These are phyloP conservation scores for Phocoena phocoena DNA, from an alignment of 2,113 vertebrate genomes.

Conservation along the genomic window DNA sequence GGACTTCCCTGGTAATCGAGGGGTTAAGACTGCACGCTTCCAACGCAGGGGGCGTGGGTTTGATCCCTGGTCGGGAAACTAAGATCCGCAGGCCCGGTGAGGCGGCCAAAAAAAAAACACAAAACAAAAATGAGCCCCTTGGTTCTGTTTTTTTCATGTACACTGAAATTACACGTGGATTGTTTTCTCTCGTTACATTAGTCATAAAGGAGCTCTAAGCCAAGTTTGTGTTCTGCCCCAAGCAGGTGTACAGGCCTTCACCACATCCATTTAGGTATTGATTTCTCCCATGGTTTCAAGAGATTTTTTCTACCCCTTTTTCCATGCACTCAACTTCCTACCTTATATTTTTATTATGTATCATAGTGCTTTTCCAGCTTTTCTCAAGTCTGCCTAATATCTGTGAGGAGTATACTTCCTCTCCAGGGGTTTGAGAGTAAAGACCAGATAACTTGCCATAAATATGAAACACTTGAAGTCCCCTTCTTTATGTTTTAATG, in stretches of 20 bases:
- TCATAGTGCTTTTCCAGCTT: background rate
- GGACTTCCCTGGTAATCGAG: too few species aligned
- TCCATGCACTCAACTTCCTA: background rate
- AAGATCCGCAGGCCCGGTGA: too few species aligned
- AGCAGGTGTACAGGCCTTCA: background rate
- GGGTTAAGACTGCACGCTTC: too few species aligned
- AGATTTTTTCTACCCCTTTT: background rate
- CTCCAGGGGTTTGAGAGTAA: background rate
- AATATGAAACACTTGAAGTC: background rate
- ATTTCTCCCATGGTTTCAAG: background rate
- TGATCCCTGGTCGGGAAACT: too few species aligned
- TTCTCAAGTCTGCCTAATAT: background rate
- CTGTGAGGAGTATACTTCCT: background rate
- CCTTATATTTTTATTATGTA: background rate
- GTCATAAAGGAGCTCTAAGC: background rate
- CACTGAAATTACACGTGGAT: background rate
- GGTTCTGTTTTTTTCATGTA: background rate
- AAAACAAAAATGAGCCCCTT: background rate
- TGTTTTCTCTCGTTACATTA: background rate
- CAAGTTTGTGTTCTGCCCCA: background rate
- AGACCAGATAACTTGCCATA: background rate
- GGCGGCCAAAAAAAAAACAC: too few species aligned
- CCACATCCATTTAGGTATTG: background rate
- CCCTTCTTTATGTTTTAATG: background rate
- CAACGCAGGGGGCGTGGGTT: too few species aligned